Evolutionary conservation across 2,888 invertebrate species (phyloP), one percentile per base, ranked within the genome.

Genomic region (Druceiella hillmani): DNA sequence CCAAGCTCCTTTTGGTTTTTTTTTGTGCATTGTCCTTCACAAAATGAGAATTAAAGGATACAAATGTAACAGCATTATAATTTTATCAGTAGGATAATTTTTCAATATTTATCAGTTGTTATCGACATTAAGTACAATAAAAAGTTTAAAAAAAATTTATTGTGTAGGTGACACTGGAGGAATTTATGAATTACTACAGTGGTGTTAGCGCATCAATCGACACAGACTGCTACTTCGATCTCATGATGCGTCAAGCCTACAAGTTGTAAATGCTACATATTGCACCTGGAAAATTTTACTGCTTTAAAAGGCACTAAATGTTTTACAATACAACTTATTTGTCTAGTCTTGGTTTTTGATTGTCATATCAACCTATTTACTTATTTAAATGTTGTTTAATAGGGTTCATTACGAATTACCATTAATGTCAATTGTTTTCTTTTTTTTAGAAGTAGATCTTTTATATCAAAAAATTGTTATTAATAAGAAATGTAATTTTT

Each of bases 171-270:
- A 92, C 92, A 1, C 75, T 81, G 50, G 93, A 94, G 50, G 97
- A 97, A 63, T 97, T 95, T 54, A 65, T 86, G 56, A 91, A 93
- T 65, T 97, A 95, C 63, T 97, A 97, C 68, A 76, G 86, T 39
- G 90, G 87, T 10, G 85, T 97, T 49, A 94, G 94, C 59, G 92
- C 94, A 25, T 93, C 93, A 1, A 89, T 95, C 50, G 95, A 97
- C 60, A 86, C 84, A 47, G 95, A 97, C 59, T 84, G 85, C 36
- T 97, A 90, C 61, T 97, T 97, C 59, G 93, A 94, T 62, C 73
- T 95, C 44, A 89, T 95, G 86, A 89, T 97, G 80, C 79, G 93
- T 40, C 88, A 87, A 54, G 84, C 90, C 2, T 97, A 88, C 72
- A 88, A 90, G 60, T 70, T 93, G 38, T 91, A 80, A 79, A 50